A percentile compares a stretch with the other conserved stretches of the same genome.
These are phyloP conservation scores for Hydrozoanthus gracilis DNA, from an alignment of 92 coral and sea anemone species.

Conservation along the genomic window DNA sequence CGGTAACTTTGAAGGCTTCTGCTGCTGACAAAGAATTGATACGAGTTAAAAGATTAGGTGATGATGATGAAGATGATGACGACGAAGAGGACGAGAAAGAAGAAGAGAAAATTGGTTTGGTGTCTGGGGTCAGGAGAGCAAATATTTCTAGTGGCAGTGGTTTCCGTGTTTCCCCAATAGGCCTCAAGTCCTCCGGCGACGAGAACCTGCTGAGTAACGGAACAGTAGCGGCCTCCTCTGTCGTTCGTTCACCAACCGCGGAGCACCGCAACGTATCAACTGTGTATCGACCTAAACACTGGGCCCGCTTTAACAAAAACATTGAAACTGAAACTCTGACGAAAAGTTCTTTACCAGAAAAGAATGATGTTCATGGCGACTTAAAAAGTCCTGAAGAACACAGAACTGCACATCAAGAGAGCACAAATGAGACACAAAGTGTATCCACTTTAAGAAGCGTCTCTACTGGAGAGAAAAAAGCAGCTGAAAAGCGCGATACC, in stretches of 20 bases:
- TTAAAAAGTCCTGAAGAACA: background rate
- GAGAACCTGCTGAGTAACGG: background rate
- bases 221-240: background rate
- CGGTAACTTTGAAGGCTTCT: background rate
- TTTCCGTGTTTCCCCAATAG: background rate
- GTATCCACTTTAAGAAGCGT: background rate
- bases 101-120: background rate
- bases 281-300: background rate
- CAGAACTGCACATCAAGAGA: background rate
- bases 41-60: conserved; percentile 36
- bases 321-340: background rate
- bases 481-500: background rate
- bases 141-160: background rate
- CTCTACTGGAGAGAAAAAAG: background rate
- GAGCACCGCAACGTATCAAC: background rate
- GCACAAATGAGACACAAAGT: background rate
- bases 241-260: background rate
- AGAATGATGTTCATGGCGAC: no score
- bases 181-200: background rate
- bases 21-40: conserved; percentile 38
- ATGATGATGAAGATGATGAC: conserved; percentile 22
- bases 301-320: background rate
- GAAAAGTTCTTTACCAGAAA: background rate
- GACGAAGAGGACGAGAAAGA: background rate
- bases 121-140: background rate